Percentiles rank a stretch among this genome's conserved stretches.
Evolutionary conservation across 2,888 invertebrate species (phyloP).

Genomic region (Conomelus anceps): DNA sequence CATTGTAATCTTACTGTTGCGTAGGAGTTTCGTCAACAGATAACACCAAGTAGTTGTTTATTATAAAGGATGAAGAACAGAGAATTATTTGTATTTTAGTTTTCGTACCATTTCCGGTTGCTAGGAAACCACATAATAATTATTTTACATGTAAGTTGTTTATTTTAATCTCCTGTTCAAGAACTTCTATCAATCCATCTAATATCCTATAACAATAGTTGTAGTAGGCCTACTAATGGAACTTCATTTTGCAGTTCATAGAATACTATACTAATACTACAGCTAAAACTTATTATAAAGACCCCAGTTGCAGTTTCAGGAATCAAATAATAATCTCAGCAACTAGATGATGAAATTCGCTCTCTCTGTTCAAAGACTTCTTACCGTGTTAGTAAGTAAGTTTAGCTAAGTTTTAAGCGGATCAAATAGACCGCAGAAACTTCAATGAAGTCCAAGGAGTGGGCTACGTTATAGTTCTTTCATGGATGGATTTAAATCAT

Average conservation of each 20-base stretch:
- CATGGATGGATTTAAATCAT: background rate
- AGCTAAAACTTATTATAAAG: too few relatives aligned
- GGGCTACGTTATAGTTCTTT: background rate
- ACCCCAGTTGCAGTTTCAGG: background rate
- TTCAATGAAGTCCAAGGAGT: background rate
- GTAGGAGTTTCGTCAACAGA: too few relatives aligned
- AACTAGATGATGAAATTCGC: background rate
- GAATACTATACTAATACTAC: background rate
- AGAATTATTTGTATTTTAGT: too few relatives aligned
- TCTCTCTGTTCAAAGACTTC: background rate
- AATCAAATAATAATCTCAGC: background rate
- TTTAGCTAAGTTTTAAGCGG: background rate
- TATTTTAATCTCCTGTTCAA: background rate
- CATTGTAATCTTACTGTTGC: too few relatives aligned
- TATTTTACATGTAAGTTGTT: background rate
- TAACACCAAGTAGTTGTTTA: too few relatives aligned
- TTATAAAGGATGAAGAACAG: too few relatives aligned
- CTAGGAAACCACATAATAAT: background rate
- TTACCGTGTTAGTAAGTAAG: background rate
- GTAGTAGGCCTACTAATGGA: background rate
- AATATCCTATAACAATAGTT: background rate
- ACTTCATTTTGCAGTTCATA: background rate
- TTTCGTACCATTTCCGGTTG: too few relatives aligned
- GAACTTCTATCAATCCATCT: background rate
- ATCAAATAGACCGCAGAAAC: background rate